phyloP scores from a whole-genome alignment of 2,797 vertebrate species.

The Poliocrania exsul region DNA sequence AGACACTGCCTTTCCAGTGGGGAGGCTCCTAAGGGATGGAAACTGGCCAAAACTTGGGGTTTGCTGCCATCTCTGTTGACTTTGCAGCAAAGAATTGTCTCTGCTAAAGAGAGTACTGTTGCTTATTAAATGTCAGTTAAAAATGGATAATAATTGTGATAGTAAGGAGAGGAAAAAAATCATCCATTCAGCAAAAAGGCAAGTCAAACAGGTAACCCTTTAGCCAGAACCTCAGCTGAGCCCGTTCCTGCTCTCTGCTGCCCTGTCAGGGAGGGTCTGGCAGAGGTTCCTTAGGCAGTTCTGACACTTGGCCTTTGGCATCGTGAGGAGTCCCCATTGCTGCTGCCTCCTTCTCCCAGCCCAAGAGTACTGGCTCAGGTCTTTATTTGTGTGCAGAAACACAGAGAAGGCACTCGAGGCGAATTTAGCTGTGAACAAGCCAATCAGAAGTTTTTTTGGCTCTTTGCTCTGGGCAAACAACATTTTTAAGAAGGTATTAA shows the following conservation, averaged over 20 bases:
- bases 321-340: not conserved
- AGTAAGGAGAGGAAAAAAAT: not conserved
- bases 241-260: not conserved
- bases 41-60: not conserved
- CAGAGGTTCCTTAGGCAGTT: not conserved
- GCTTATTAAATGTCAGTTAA: not conserved
- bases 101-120: not conserved
- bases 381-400: not conserved
- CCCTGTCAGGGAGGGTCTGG: not conserved
- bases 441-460: not conserved
- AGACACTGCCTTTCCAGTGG: not conserved
- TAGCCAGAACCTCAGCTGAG: not conserved
- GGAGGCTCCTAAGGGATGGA: not conserved
- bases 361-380: not conserved
- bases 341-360: not conserved
- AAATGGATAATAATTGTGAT: not conserved
- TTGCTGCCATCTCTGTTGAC: not conserved
- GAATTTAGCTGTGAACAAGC: not conserved
- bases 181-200: not conserved
- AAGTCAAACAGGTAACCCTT: not conserved
- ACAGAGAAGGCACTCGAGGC: not conserved
- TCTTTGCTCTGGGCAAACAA: not conserved
- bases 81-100: not conserved
- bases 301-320: not conserved
- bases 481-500: not conserved